Evolutionary conservation across 1,140 invertebrate genomes (phyloP).

Genomic region (Parasteatoda tepidariorum): DNA sequence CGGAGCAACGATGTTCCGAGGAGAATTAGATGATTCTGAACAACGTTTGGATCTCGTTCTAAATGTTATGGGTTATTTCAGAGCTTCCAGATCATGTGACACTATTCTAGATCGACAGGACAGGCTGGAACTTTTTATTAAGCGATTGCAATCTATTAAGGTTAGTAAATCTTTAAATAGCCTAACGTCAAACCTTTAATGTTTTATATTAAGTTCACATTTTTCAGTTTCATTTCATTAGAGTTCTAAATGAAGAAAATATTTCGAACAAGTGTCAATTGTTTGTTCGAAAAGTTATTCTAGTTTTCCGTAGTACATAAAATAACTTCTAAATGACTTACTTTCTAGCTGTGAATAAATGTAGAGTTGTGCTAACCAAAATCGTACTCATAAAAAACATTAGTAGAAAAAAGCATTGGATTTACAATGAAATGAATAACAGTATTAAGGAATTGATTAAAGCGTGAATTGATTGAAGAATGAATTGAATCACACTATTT

Average conservation of each 20-base stretch:
- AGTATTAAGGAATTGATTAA: no score
- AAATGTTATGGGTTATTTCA: conserved; percentile 29
- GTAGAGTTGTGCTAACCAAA: no score
- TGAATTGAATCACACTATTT: no score
- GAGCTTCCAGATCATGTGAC: background rate
- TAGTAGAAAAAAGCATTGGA: no score
- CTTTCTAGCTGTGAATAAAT: no score
- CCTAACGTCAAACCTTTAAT: no score
- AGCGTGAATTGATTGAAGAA: no score
- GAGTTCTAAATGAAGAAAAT: background rate
- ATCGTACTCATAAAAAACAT: no score
- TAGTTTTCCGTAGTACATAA: background rate
- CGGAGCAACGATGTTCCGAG: conserved; percentile 46
- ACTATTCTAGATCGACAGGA: conserved; percentile 13
- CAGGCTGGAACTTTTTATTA: conserved; percentile 24
- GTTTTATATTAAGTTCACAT: no score
- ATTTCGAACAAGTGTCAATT: background rate
- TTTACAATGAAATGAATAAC: no score
- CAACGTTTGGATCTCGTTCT: conserved; percentile 38
- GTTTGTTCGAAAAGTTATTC: background rate
- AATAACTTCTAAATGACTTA: background rate
- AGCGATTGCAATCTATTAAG: conserved; percentile 27
- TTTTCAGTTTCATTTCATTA: background rate
- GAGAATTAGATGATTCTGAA: conserved; percentile 46
- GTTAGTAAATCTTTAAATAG: background rate